These are phyloP conservation scores for Tribolium castaneum DNA, from an alignment of 1,140 invertebrate genomes.

Conservation along the genomic window DNA sequence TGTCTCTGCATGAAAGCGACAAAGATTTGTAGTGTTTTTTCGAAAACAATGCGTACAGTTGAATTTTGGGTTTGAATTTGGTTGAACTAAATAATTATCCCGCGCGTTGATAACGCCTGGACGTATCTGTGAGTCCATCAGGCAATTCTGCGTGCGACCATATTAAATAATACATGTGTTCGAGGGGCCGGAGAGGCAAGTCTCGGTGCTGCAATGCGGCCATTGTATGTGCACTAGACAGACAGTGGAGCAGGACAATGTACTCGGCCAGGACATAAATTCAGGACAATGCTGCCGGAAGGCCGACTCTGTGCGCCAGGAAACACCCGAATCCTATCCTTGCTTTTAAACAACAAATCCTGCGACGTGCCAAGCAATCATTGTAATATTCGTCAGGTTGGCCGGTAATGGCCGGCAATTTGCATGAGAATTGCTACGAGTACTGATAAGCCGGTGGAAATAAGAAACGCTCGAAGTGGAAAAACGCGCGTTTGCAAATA, in stretches of 20 bases:
- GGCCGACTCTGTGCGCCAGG: conserved; percentile 52
- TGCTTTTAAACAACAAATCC: conserved; percentile 45
- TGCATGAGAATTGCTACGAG: not conserved
- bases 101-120: not conserved
- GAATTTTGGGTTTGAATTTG: no score
- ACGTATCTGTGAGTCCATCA: not conserved
- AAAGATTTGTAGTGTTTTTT: no score
- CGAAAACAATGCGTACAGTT: no score
- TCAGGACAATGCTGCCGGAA: conserved; percentile 55
- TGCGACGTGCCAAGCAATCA: conserved; percentile 33
- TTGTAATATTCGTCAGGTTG: conserved; percentile 32
- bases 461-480: not conserved
- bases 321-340: conserved; percentile 54
- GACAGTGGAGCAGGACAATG: conserved; percentile 54
- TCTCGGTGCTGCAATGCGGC: conserved; percentile 49
- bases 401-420: conserved; percentile 27
- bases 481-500: conserved; percentile 3
- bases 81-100: no score
- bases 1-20: no score
- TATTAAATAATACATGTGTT: conserved; percentile 16
- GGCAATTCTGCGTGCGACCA: not conserved
- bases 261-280: conserved; percentile 54
- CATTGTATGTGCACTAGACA: conserved; percentile 52
- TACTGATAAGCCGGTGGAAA: not conserved
- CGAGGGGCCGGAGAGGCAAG: not conserved